Evolutionary conservation across 2,888 invertebrate species (phyloP), one percentile per base, ranked within the genome.

Genomic region (Dione vanillae): DNA sequence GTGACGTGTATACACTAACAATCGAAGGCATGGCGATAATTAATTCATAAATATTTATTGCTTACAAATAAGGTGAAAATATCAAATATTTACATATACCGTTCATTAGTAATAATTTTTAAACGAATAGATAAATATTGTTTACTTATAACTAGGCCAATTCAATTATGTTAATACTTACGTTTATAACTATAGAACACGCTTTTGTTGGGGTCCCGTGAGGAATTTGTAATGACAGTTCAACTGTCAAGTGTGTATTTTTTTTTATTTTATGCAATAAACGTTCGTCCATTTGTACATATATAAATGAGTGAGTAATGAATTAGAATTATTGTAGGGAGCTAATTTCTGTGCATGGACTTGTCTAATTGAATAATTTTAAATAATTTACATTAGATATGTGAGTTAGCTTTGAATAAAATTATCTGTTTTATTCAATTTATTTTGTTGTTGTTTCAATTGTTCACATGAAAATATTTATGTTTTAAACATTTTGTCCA

Each of bases 71-170:
- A 35, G 27, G 27, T n/a, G 10, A 35, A 45, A 61, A 61, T n/a
- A 37, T 11, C n/a, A 45, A 61, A 45, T 45, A 59, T 20, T 43
- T 43, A 43, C 10, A 35, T 59, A 61, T 6, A n/a, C n/a, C 45
- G 27, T 35, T 37, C 35, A 11, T 61, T 27, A 61, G 27, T 35
- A 2, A 45, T 61, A 27, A 61, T 27, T 43, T 43, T 41, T 27
- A 59, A 43, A 43, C 14, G 43, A 43, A 59, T 43, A 43, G 41
- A 20, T 58, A 14, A 41, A 20, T 59, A 43, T 59, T 43, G 10
- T 59, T 59, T 59, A 59, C 43, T 59, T 43, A 16, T 11, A 59
- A 59, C 12, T 43, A 43, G 43, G 59, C 20, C 59, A 45, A 45
- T 61, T 45, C 35, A 45, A 61, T 61, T 61, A 61, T 61, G 45